Conservation (phyloP, 2,888 invertebrate genomes). For the Artemia sp. region DNA sequence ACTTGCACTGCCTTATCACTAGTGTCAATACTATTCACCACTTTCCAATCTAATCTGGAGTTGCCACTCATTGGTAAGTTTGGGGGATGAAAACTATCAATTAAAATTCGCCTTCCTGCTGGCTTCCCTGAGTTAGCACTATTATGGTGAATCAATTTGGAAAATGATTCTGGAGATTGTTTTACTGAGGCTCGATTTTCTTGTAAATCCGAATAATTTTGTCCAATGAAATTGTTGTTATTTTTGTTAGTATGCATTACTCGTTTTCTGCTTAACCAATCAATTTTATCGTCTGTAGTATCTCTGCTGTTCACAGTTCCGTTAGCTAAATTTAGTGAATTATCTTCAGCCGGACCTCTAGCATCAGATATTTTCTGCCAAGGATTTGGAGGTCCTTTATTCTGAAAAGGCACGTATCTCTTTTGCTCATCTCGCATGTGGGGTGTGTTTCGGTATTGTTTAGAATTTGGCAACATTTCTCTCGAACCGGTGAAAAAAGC, state of each 20-base stretch:
- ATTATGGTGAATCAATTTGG: no score
- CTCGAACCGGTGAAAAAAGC: constrained; percentile 7
- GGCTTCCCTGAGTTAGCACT: neutral
- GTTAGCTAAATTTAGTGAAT: neutral
- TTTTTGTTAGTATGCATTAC: neutral
- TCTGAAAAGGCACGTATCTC: neutral
- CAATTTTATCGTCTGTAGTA: neutral
- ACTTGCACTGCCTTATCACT: constrained; percentile 9
- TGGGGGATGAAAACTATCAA: neutral
- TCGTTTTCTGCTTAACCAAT: neutral
- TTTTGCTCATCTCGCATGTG: neutral
- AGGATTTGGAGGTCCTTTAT: constrained; percentile 9
- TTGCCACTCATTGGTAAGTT: neutral
- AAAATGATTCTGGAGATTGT: neutral
- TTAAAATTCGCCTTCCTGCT: neutral
- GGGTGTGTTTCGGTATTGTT: neutral
- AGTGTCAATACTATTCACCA: neutral
- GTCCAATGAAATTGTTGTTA: neutral
- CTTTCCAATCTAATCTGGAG: neutral
- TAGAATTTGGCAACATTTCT: constrained; percentile 9
- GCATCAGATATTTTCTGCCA: constrained; percentile 13
- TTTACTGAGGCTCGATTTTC: neutral
- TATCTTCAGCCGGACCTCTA: neutral
- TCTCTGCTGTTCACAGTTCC: neutral
- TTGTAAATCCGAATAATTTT: neutral